A percentile compares a stretch with the other conserved stretches of the same genome.
Conservation (phyloP, 2,888 invertebrate species). For the Notodonta ziczac region DNA sequence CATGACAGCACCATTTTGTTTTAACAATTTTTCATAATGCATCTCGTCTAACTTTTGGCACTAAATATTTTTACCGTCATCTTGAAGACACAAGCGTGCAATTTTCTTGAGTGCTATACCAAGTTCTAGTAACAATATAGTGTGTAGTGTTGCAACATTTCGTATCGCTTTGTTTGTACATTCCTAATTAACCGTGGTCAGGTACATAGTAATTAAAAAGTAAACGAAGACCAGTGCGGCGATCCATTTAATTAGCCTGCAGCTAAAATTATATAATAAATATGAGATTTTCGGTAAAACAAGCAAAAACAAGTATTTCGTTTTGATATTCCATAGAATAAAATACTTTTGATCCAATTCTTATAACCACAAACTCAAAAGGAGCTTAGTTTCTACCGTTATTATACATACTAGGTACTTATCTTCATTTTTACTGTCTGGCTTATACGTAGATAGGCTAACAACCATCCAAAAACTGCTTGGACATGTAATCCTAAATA, state of each 20-base stretch:
- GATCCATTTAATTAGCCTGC: not conserved
- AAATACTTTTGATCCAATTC: too few species aligned
- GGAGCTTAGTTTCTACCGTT: too few species aligned
- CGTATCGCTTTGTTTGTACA: not conserved
- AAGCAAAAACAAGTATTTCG: too few species aligned
- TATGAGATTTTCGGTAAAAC: too few species aligned
- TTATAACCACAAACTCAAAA: too few species aligned
- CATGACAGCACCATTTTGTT: too few species aligned
- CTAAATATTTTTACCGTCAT: not conserved
- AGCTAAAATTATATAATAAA: not conserved
- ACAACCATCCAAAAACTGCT: not conserved
- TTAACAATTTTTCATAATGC: not conserved
- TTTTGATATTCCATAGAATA: too few species aligned
- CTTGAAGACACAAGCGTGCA: not conserved
- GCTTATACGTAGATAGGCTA: too few species aligned
- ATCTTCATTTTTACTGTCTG: too few species aligned
- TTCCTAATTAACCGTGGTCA: not conserved
- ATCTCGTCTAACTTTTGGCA: not conserved
- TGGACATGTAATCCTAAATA: not conserved
- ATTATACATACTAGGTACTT: too few species aligned
- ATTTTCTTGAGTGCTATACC: not conserved
- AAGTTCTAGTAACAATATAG: not conserved
- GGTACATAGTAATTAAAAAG: constrained; percentile 2
- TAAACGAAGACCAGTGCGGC: not conserved
- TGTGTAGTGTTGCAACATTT: not conserved